phyloP scores from a whole-genome alignment of 2,888 invertebrate genomes.

The Agrochola litura region DNA sequence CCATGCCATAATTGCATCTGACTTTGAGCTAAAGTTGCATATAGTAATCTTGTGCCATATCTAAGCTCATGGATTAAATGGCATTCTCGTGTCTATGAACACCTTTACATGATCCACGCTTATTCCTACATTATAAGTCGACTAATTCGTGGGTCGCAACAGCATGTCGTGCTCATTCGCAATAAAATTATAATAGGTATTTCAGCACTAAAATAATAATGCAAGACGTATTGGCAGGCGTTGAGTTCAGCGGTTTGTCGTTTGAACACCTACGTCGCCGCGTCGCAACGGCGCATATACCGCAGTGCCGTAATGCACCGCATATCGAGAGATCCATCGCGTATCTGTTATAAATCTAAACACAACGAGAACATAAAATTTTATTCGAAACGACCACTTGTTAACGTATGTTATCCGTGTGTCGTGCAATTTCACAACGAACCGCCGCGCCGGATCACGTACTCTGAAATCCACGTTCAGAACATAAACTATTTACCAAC shows the following conservation, averaged over 20 bases:
- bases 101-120: constrained; percentile 69
- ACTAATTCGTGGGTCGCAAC: constrained; percentile 71
- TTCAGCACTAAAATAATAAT: constrained; percentile 73
- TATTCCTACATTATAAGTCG: constrained; percentile 58
- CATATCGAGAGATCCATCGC: constrained; percentile 77
- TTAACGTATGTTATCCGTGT: constrained; percentile 85
- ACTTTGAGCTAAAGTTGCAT: not conserved
- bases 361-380: constrained; percentile 83
- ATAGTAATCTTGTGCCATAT: constrained; percentile 15
- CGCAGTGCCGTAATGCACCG: constrained; percentile 58
- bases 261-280: constrained; percentile 38
- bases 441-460: constrained; percentile 85
- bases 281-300: constrained; percentile 26
- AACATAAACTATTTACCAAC: constrained; percentile 90
- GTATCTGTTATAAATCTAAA: constrained; percentile 84
- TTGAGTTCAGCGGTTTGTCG: constrained; percentile 49
- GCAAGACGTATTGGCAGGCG: constrained; percentile 60
- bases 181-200: constrained; percentile 78
- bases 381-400: constrained; percentile 86
- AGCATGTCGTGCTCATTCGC: constrained; percentile 77
- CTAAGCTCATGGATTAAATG: constrained; percentile 29
- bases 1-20: not conserved
- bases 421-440: constrained; percentile 87
- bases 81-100: constrained; percentile 46
- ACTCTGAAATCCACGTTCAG: constrained; percentile 88